These are phyloP conservation scores for Lepilemur septentrionalis DNA, from an alignment of 2,797 vertebrate species.

Conservation along the genomic window DNA sequence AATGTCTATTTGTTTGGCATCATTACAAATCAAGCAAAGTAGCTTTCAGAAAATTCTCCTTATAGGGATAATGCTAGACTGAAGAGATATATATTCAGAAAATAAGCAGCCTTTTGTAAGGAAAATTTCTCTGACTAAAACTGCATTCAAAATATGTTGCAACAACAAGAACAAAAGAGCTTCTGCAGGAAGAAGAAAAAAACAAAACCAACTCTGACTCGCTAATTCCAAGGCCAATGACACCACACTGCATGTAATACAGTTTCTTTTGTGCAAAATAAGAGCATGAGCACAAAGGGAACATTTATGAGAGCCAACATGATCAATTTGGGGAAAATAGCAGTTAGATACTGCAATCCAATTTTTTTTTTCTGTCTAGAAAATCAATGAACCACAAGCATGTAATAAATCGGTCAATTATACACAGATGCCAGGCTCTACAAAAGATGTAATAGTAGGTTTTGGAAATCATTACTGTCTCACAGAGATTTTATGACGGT, in stretches of 20 bases:
- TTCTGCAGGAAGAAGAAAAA: constrained; percentile 61
- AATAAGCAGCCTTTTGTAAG: constrained; percentile 62
- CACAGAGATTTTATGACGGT: constrained; percentile 72
- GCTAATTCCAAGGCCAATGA: constrained; percentile 29
- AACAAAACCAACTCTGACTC: neutral
- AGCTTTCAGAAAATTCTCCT: constrained; percentile 52
- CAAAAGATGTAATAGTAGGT: constrained; percentile 74
- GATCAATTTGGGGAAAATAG: constrained; percentile 74
- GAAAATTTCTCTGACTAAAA: constrained; percentile 59
- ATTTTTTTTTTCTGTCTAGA: constrained; percentile 61
- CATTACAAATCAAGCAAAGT: constrained; percentile 57
- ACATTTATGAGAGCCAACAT: constrained; percentile 46
- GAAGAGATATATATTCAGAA: constrained; percentile 27
- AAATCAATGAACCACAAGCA: constrained; percentile 77
- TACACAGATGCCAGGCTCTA: constrained; percentile 67
- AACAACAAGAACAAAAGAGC: constrained; percentile 6
- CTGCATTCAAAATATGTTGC: constrained; percentile 42
- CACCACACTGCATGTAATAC: constrained; percentile 50
- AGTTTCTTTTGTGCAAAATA: constrained; percentile 50
- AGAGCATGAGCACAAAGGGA: constrained; percentile 48
- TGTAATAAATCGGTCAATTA: constrained; percentile 83
- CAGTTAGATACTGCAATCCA: constrained; percentile 59
- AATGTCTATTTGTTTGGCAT: constrained; percentile 48
- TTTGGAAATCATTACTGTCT: constrained; percentile 81
- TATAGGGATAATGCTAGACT: constrained; percentile 31